phyloP scores from a whole-genome alignment of 2,113 vertebrate species.

The Oryzias celebensis region DNA sequence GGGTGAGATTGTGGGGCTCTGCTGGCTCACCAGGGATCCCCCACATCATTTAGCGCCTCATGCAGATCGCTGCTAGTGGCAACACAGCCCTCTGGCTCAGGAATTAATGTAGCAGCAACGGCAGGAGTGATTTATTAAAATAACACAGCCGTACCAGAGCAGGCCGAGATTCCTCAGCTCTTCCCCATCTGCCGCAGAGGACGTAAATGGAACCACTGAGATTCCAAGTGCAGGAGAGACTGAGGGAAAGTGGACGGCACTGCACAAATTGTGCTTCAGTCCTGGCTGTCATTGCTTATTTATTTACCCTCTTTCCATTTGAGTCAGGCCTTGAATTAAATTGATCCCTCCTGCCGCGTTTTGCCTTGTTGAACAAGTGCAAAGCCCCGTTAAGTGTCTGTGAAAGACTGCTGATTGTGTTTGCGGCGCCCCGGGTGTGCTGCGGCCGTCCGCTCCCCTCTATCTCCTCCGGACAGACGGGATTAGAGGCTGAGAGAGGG shows the following conservation, averaged over 20 bases:
- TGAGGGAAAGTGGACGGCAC: constrained; percentile 48
- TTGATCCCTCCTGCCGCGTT: constrained; percentile 68
- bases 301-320: constrained; percentile 71
- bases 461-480: constrained; percentile 75
- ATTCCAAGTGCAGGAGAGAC: constrained; percentile 25
- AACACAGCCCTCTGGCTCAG: constrained; percentile 46
- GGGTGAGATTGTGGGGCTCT: constrained; percentile 59
- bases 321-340: constrained; percentile 68
- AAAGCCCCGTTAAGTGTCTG: constrained; percentile 71
- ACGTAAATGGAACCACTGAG: constrained; percentile 50
- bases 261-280: constrained; percentile 57
- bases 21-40: constrained; percentile 55
- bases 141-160: constrained; percentile 44
- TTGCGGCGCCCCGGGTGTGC: constrained; percentile 62
- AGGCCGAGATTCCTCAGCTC: constrained; percentile 32
- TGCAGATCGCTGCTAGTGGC: constrained; percentile 60
- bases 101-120: constrained; percentile 55
- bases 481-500: constrained; percentile 70
- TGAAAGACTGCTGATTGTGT: constrained; percentile 75
- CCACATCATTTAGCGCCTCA: constrained; percentile 54
- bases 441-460: constrained; percentile 57
- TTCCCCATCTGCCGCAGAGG: constrained; percentile 29
- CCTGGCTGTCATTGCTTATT: constrained; percentile 70
- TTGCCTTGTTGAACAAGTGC: constrained; percentile 74
- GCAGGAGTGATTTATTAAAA: constrained; percentile 63